Conservation (phyloP, 2,888 invertebrate genomes). For the Octodonta nipae region DNA sequence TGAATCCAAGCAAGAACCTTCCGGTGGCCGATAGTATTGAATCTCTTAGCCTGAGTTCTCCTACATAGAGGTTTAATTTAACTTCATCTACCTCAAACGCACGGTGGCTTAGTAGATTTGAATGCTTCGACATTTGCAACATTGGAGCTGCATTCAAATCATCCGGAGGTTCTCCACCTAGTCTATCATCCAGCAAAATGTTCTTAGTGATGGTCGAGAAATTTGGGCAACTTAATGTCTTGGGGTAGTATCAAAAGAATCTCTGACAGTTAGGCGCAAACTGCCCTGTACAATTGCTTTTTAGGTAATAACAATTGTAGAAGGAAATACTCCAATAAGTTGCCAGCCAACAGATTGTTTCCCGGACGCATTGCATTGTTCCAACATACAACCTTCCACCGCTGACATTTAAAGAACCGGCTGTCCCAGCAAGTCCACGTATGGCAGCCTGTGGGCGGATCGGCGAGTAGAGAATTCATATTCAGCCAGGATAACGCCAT, state of each 20-base stretch:
- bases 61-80: conserved; percentile 84
- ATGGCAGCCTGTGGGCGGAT: conserved; percentile 53
- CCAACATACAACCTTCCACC: conserved; percentile 17
- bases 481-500: conserved; percentile 70
- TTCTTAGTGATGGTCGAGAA: conserved; percentile 36
- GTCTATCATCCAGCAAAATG: conserved; percentile 45
- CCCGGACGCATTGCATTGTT: conserved; percentile 37
- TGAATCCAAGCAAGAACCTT: conserved; percentile 54
- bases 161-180: conserved; percentile 56
- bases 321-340: conserved; percentile 84
- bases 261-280: conserved; percentile 61
- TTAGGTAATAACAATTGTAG: conserved; percentile 89
- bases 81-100: conserved; percentile 49
- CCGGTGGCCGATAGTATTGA: conserved; percentile 53
- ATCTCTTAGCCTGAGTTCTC: conserved; percentile 59
- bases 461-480: conserved; percentile 48
- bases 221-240: conserved; percentile 33
- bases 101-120: conserved; percentile 46
- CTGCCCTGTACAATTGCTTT: conserved; percentile 88
- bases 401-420: conserved; percentile 47
- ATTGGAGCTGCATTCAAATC: conserved; percentile 49
- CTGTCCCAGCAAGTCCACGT: conserved; percentile 36
- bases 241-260: conserved; percentile 35
- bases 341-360: conserved; percentile 48
- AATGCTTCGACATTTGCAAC: conserved; percentile 47